phyloP scores from a whole-genome alignment of 1,140 invertebrate genomes.

The Zaprionus gabonicus region DNA sequence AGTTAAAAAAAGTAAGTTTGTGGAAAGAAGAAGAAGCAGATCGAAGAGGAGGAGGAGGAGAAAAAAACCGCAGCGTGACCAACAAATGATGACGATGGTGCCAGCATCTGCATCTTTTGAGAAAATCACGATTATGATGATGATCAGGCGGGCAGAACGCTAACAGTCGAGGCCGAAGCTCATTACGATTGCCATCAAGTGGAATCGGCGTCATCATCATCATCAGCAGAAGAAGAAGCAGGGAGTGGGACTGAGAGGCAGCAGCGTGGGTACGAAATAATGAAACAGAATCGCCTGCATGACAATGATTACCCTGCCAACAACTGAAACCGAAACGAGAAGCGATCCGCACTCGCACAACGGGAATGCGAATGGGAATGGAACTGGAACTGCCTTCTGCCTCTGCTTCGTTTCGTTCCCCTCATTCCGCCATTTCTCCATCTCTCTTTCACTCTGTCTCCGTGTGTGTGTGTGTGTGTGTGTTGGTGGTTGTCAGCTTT shows the following conservation, averaged over 20 bases:
- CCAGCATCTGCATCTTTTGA: slow-evolving; percentile 69
- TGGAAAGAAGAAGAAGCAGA: not conserved
- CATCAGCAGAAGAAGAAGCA: slow-evolving; percentile 12
- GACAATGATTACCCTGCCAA: slow-evolving; percentile 66
- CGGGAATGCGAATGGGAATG: slow-evolving; percentile 46
- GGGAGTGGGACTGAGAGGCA: not conserved
- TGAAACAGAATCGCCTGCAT: slow-evolving; percentile 76
- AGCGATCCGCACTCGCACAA: slow-evolving; percentile 55
- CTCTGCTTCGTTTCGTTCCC: not conserved
- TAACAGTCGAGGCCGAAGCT: slow-evolving; percentile 60
- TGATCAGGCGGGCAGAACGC: slow-evolving; percentile 63
- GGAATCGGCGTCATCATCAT: slow-evolving; percentile 43
- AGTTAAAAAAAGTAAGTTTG: slow-evolving; percentile 34
- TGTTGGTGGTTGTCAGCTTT: slow-evolving; percentile 57
- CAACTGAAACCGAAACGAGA: slow-evolving; percentile 45
- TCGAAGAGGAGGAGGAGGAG: not conserved
- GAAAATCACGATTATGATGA: slow-evolving; percentile 66
- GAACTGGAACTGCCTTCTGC: slow-evolving; percentile 24
- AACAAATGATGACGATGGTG: slow-evolving; percentile 68
- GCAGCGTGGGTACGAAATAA: slow-evolving; percentile 76
- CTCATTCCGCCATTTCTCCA: not conserved
- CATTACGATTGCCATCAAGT: slow-evolving; percentile 71
- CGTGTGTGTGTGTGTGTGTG: slow-evolving; percentile 1
- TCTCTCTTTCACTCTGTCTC: not conserved
- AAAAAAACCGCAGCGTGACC: slow-evolving; percentile 68